phyloP scores from a whole-genome alignment of 2,888 invertebrate species.

The Drosophila koepferae region DNA sequence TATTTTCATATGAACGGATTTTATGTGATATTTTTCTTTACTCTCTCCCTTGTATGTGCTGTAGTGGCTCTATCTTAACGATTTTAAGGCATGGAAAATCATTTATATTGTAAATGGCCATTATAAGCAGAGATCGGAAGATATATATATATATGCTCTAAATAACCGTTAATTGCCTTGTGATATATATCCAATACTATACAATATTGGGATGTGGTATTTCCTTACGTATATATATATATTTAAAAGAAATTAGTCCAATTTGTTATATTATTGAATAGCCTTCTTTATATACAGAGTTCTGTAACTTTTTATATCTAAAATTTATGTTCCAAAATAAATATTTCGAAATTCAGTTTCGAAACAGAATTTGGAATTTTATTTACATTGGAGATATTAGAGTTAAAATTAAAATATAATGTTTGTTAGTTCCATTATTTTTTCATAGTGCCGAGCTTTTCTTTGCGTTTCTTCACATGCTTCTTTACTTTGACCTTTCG shows the following conservation, averaged over 20 bases:
- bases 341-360: neutral
- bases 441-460: conserved; percentile 86
- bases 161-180: neutral
- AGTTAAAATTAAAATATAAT: neutral
- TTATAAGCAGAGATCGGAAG: neutral
- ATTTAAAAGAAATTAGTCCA: neutral
- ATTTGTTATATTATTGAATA: neutral
- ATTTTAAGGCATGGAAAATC: too few relatives aligned
- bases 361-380: neutral
- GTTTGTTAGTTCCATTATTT: conserved; percentile 68
- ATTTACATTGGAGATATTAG: conserved; percentile 14
- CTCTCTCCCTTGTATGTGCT: too few relatives aligned
- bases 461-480: conserved; percentile 95
- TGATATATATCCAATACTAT: neutral
- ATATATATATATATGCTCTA: neutral
- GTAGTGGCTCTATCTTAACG: too few relatives aligned
- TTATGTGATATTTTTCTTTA: too few relatives aligned
- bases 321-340: neutral
- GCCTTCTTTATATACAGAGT: neutral
- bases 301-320: neutral
- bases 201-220: too few relatives aligned
- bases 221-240: neutral
- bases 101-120: neutral
- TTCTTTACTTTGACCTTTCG: conserved; percentile 96
- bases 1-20: too few relatives aligned